Base-by-base conservation (phyloP, 1,140 invertebrate genomes). In the Neuroterus valhalla region DNA sequence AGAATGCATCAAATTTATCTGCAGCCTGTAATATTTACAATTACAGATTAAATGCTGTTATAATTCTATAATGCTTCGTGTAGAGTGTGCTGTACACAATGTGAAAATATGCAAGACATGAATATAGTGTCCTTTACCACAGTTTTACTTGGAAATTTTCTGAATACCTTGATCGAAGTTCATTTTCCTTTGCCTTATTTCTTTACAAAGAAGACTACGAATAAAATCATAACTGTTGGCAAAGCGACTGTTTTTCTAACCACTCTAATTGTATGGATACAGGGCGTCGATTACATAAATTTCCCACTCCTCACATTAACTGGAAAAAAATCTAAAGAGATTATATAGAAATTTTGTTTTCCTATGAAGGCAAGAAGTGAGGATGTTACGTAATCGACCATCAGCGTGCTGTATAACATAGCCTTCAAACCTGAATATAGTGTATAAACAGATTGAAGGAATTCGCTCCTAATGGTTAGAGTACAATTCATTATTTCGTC, bases 1-100 rank as follows among this genome's bases (percentile, higher is more conserved):
- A 38, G 31, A 38, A 17, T 50, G 17, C 50, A 52, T 15, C 26
- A 26, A 23, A 31, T 62, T 15, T 15, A 2, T 62, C 23, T 62
- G 55, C 31, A 31, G 23, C 31, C n/a, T 62, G 55, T 62, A 62
- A 62, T 31, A 62, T 31, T 15, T 38, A 62, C 55, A 62, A 62
- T 62, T 62, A 62, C 55, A 62, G 14, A 62, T 31, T 2, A n/a
- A 62, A 12, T 62, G 55, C 14, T 6, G 26, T 26, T 62, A 62
- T 31, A 31, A 62, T 31, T 10, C 15, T 62, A 62, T 15, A 62
- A 11, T 26, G 52, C 17, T 52, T 8, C 23, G 50, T 38, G 23
- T 38, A 10, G 10, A 38, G 31, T 38, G 14, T 26, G 4, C 23
- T 62, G 55, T 62, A 62, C 55, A 62, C 23, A 62, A 31, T 62